Percentiles rank a stretch among this genome's conserved stretches.
Conservation (phyloP, 2,888 invertebrate species). For the Leistus spinibarbis region DNA sequence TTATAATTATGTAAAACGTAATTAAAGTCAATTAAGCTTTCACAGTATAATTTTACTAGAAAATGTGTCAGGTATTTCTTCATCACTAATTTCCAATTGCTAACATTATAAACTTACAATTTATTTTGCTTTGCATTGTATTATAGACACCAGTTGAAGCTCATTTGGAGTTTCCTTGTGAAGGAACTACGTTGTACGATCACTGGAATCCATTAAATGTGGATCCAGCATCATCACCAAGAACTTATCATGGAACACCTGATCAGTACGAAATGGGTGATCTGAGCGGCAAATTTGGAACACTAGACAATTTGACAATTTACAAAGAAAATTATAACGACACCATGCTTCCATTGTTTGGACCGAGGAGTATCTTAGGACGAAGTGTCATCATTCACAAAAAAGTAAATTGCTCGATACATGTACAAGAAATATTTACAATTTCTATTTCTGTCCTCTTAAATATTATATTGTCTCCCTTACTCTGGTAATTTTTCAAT, state of each 20-base stretch:
- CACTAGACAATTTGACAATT: constrained; percentile 68
- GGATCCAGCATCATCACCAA: constrained; percentile 66
- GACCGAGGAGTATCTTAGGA: constrained; percentile 80
- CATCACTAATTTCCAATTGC: too few species aligned
- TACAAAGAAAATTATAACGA: constrained; percentile 73
- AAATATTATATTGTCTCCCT: too few species aligned
- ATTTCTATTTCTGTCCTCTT: too few species aligned
- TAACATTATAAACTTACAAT: background rate
- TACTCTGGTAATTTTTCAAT: too few species aligned
- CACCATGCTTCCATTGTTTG: constrained; percentile 80
- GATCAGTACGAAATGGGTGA: constrained; percentile 90
- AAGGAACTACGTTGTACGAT: constrained; percentile 79
- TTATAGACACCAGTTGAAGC: constrained; percentile 79
- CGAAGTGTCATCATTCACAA: constrained; percentile 86
- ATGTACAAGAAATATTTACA: too few species aligned
- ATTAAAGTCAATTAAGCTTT: too few species aligned
- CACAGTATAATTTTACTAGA: too few species aligned
- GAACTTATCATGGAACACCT: constrained; percentile 67
- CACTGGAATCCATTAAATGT: constrained; percentile 85
- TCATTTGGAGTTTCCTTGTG: constrained; percentile 86
- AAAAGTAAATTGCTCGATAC: constrained; percentile 56
- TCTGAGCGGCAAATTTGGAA: constrained; percentile 84
- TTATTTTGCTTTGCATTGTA: constrained; percentile 34
- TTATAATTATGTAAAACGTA: too few species aligned
- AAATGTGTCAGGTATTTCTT: background rate